Evolutionary conservation across 2,888 invertebrate species (phyloP).

Genomic region (Melanargia galathea): DNA sequence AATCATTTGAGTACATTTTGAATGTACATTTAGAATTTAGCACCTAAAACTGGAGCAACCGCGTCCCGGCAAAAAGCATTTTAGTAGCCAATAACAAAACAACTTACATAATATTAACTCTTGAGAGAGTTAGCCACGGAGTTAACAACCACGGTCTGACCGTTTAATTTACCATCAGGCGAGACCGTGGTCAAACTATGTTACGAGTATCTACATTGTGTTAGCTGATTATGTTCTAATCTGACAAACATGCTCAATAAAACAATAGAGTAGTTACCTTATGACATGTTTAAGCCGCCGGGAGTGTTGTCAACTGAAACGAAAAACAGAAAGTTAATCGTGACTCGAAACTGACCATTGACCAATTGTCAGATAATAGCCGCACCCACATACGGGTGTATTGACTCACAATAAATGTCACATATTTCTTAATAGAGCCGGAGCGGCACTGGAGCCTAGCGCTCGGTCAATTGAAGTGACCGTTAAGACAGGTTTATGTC

Average conservation of each 20-base stretch:
- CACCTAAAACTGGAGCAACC: too few species aligned
- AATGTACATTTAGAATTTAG: too few species aligned
- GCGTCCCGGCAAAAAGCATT: not conserved
- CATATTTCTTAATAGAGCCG: constrained; percentile 76
- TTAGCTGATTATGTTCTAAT: not conserved
- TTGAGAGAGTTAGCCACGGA: not conserved
- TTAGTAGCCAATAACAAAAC: not conserved
- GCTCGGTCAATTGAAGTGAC: constrained; percentile 44
- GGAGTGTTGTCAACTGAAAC: constrained; percentile 43
- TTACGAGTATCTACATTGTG: not conserved
- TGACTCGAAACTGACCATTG: constrained; percentile 51
- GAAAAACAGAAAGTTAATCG: constrained; percentile 43
- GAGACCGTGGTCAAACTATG: not conserved
- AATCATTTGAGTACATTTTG: too few species aligned
- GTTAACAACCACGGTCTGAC: too few species aligned
- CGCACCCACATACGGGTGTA: constrained; percentile 75
- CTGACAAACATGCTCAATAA: constrained; percentile 9
- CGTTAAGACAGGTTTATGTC: constrained; percentile 42
- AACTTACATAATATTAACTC: not conserved
- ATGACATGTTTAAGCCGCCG: constrained; percentile 43
- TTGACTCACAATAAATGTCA: constrained; percentile 79
- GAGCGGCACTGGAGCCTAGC: constrained; percentile 32
- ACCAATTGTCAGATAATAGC: constrained; percentile 72
- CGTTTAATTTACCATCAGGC: not conserved
- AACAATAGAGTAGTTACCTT: constrained; percentile 40